Evolutionary conservation across 2,888 invertebrate genomes (phyloP).

Genomic region (Desoria tigrina): DNA sequence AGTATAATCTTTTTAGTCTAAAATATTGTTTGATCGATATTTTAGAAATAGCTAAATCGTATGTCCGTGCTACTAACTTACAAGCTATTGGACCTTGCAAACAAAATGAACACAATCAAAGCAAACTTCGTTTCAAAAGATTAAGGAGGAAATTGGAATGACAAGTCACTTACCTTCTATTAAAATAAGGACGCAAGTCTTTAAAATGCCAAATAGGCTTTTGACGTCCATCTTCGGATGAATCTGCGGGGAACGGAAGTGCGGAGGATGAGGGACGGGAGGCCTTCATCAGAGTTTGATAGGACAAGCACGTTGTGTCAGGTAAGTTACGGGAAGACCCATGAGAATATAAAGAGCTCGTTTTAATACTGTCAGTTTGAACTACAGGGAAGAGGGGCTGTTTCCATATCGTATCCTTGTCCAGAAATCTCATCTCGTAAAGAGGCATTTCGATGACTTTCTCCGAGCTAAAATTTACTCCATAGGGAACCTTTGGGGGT

Average conservation of each 20-base stretch:
- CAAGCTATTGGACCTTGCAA: too few species aligned
- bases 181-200: slow-evolving; percentile 51
- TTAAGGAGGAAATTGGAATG: background rate
- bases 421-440: slow-evolving; percentile 43
- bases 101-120: too few species aligned
- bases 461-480: slow-evolving; percentile 44
- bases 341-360: slow-evolving; percentile 12
- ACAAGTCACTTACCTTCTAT: slow-evolving; percentile 47
- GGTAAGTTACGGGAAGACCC: background rate
- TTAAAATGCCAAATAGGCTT: slow-evolving; percentile 51
- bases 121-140: background rate
- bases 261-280: slow-evolving; percentile 25
- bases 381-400: slow-evolving; percentile 46
- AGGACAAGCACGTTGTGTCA: slow-evolving; percentile 27
- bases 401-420: slow-evolving; percentile 48
- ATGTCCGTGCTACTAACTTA: too few species aligned
- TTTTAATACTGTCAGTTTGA: background rate
- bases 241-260: background rate
- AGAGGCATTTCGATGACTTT: slow-evolving; percentile 49
- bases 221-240: background rate
- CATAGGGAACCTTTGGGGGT: slow-evolving; percentile 39
- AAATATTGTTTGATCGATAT: too few species aligned
- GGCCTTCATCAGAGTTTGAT: slow-evolving; percentile 31
- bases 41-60: too few species aligned
- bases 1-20: too few species aligned